Evolutionary conservation across 1,140 invertebrate genomes (phyloP).

Genomic region (Aricia agestis): DNA sequence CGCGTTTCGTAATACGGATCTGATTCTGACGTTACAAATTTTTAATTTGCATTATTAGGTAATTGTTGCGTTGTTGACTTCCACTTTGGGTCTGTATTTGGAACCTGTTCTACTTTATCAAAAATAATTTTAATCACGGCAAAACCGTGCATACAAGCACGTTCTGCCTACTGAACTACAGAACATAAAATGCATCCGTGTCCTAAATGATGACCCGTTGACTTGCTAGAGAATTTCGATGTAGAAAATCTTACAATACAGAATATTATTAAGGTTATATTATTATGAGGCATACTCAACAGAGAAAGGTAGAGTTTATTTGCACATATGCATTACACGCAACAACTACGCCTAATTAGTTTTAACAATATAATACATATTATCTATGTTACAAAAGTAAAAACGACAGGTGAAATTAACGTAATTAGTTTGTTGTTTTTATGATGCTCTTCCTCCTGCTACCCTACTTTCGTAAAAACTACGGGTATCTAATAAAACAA

Average conservation of each 20-base stretch:
- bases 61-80: not conserved
- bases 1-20: not conserved
- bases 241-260: too few relatives aligned
- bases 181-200: too few relatives aligned
- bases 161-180: too few relatives aligned
- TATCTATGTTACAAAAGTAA: not conserved
- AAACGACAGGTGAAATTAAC: not conserved
- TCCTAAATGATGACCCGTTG: too few relatives aligned
- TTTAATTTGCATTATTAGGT: slow-evolving; percentile 3
- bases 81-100: not conserved
- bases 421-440: not conserved
- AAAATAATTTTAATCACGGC: not conserved
- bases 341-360: not conserved
- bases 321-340: not conserved
- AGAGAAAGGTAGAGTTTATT: not conserved
- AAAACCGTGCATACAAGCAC: not conserved
- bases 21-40: not conserved
- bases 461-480: too few relatives aligned
- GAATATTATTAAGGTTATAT: too few relatives aligned
- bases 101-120: not conserved
- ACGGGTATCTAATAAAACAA: too few relatives aligned
- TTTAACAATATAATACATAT: slow-evolving; percentile 4
- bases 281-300: not conserved
- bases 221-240: too few relatives aligned
- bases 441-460: too few relatives aligned